These are phyloP conservation scores for Achroia grisella DNA, from an alignment of 1,140 invertebrate genomes.

Conservation along the genomic window DNA sequence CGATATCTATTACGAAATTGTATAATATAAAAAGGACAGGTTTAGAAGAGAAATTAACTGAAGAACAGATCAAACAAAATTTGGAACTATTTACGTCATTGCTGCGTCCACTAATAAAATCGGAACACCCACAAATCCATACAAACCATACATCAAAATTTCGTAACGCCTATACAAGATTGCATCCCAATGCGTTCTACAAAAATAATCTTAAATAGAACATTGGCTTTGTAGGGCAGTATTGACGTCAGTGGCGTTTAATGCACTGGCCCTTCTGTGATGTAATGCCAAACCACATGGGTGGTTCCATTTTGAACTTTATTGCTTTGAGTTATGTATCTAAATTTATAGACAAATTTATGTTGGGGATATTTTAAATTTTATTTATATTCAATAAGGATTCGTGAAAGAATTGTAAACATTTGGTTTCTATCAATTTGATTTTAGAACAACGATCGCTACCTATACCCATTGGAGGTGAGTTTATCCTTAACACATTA, in stretches of 20 bases:
- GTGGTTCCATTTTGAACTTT: not conserved
- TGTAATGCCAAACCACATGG: conserved; percentile 21
- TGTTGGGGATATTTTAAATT: conserved; percentile 8
- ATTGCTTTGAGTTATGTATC: conserved; percentile 17
- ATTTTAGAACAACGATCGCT: no score
- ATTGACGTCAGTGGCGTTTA: conserved; percentile 44
- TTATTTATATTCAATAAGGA: not conserved
- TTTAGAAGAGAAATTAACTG: not conserved
- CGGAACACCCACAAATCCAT: not conserved
- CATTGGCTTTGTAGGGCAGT: conserved; percentile 37
- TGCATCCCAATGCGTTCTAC: conserved; percentile 32
- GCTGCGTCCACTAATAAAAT: conserved; percentile 8
- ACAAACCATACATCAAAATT: conserved; percentile 7
- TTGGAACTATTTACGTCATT: not conserved
- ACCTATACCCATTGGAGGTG: no score
- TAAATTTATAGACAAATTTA: conserved; percentile 27
- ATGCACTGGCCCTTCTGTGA: conserved; percentile 46
- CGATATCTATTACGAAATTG: not conserved
- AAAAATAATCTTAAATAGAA: conserved; percentile 35
- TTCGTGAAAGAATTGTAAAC: no score
- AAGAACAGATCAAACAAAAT: not conserved
- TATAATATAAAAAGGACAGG: not conserved
- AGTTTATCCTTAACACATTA: no score
- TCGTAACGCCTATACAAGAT: conserved; percentile 18
- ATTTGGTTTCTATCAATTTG: no score